Evolutionary conservation across 1,140 invertebrate species (phyloP), one percentile per base, ranked within the genome.

Genomic region (Temnothorax longispinosus): DNA sequence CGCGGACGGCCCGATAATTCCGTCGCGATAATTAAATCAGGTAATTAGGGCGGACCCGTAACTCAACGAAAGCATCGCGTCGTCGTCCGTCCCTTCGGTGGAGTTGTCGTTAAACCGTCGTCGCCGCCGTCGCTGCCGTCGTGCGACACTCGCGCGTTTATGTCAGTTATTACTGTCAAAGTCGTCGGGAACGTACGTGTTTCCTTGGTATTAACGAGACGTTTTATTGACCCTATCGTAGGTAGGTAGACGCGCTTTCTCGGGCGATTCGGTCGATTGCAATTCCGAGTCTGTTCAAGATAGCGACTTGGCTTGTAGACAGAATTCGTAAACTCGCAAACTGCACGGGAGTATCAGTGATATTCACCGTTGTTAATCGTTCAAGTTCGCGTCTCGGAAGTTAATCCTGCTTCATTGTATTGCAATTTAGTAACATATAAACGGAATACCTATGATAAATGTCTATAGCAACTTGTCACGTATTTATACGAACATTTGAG

Each of bases 1-100:
- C 87, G 67, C 69, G 86, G 13, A 60, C 67, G 69, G 38, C 27
- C 76, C 52, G 71, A 87, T 82, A 78, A 90, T 90, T 90, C 76
- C 86, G 89, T 86, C 86, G 89, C 74, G 87, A 81, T 87, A 90
- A 91, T 91, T 90, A 90, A 91, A 91, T 90, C 89, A 85, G 89
- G 84, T 88, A 91, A 91, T 91, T 91, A 90, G 89, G 74, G 41
- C 89, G 64, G 72, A 52, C 54, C 58, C 58, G 74, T 90, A 90
- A 85, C 86, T 88, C 62, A 58, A 44, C 47, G 69, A 64, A 35
- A 38, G 38, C 56, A 50, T 56, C 85, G 13, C 35, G 32, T 47
- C 62, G 52, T 80, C 62, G 52, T 80, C 15, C 52, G 77, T 67
- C 75, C 74, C 60, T 81, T 80, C 75, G 75, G 27, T 35, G 15